Conservation (phyloP, 2,113 vertebrate species). For the Uria aalge region DNA sequence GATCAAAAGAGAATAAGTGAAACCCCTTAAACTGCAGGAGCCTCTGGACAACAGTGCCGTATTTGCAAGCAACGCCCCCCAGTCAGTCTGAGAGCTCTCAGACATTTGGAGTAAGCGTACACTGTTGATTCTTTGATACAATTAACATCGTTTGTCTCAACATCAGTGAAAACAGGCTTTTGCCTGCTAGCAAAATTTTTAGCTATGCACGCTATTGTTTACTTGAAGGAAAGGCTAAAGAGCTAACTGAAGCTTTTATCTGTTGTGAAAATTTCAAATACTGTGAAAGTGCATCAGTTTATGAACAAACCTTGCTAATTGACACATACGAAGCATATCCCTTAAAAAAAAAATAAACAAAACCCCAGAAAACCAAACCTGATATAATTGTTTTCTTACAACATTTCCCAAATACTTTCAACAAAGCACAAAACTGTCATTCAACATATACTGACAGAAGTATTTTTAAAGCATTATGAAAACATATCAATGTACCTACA, state of each 20-base stretch:
- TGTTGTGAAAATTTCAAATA: not conserved
- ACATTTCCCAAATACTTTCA: not conserved
- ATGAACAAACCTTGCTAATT: not conserved
- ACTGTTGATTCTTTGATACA: not conserved
- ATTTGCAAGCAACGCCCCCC: not conserved
- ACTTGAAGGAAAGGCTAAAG: not conserved
- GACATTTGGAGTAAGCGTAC: not conserved
- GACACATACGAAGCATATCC: not conserved
- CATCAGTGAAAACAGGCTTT: slow-evolving; percentile 13
- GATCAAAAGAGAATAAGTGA: not conserved
- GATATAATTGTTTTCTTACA: not conserved
- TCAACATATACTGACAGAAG: not conserved
- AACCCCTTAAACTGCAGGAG: not conserved
- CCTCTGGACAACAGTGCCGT: not conserved
- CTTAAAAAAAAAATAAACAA: not conserved
- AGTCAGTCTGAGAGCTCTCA: not conserved
- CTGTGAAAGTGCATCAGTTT: not conserved
- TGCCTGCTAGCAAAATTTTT: not conserved
- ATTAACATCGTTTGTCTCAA: slow-evolving; percentile 15
- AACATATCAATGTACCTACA: not conserved
- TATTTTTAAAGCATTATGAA: not conserved
- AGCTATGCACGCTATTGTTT: not conserved
- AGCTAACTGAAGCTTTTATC: not conserved
- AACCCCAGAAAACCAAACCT: not conserved
- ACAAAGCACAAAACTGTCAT: not conserved